These are phyloP conservation scores for Eremophila alpestris DNA, from an alignment of 2,797 vertebrate genomes.

Conservation along the genomic window DNA sequence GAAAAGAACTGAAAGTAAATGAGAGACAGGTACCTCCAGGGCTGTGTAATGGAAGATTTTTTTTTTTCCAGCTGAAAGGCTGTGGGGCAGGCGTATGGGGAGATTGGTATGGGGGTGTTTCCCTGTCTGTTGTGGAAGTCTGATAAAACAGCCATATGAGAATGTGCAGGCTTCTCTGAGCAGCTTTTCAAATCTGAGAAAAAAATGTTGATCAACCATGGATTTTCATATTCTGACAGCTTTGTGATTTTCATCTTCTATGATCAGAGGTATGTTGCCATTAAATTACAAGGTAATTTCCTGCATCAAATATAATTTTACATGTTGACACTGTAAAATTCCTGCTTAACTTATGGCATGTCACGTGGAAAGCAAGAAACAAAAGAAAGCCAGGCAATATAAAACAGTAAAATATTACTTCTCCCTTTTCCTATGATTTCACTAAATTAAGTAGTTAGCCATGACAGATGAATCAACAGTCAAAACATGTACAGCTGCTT, in stretches of 20 bases:
- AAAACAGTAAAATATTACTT: background rate
- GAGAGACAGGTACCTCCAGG: background rate
- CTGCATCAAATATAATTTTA: background rate
- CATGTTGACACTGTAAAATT: background rate
- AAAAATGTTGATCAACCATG: background rate
- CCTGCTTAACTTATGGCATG: background rate
- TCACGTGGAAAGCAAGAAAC: background rate
- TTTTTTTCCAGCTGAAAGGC: background rate
- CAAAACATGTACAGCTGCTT: background rate
- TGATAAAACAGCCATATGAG: background rate
- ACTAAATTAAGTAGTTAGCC: background rate
- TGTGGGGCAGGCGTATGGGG: background rate
- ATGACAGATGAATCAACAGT: background rate
- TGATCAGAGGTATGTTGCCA: background rate
- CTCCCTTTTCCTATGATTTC: background rate
- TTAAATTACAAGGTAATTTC: background rate
- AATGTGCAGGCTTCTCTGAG: background rate
- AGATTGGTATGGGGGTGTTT: accelerated
- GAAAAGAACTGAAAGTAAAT: background rate
- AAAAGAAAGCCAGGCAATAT: background rate
- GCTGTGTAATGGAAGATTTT: background rate
- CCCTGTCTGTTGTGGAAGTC: background rate
- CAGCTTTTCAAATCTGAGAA: background rate
- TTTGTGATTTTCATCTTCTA: background rate
- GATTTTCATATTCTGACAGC: background rate